phyloP scores from a whole-genome alignment of 2,113 vertebrate genomes.

The Cheirogaleus medius region DNA sequence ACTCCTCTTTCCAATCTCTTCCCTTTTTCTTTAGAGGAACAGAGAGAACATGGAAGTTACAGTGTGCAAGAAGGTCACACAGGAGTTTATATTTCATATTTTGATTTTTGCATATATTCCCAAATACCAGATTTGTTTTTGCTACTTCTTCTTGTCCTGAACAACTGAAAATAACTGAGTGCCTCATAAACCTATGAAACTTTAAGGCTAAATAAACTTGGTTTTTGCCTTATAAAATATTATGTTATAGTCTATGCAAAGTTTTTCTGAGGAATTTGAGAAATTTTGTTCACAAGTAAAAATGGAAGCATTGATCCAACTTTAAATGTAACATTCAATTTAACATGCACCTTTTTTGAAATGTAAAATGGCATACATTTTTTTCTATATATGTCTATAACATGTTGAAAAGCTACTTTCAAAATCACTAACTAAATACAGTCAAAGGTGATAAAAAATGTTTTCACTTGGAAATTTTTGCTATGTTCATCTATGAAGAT shows the following conservation, averaged over 20 bases:
- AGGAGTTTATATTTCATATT: background rate
- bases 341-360: background rate
- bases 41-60: background rate
- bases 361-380: background rate
- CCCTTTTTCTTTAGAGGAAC: background rate
- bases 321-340: background rate
- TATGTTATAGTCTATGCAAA: background rate
- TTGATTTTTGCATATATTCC: background rate
- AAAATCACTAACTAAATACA: background rate
- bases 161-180: background rate
- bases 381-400: background rate
- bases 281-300: background rate
- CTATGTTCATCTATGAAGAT: background rate
- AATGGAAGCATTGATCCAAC: background rate
- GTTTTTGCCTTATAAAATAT: background rate
- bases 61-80: no score
- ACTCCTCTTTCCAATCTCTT: background rate
- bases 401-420: background rate
- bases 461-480: background rate
- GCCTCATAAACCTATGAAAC: background rate
- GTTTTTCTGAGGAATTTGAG: background rate
- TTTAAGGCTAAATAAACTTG: background rate
- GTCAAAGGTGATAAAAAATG: background rate
- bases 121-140: background rate
- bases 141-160: background rate